phyloP scores from a whole-genome alignment of 2,113 vertebrate genomes.

The Pseudonaja textilis region DNA sequence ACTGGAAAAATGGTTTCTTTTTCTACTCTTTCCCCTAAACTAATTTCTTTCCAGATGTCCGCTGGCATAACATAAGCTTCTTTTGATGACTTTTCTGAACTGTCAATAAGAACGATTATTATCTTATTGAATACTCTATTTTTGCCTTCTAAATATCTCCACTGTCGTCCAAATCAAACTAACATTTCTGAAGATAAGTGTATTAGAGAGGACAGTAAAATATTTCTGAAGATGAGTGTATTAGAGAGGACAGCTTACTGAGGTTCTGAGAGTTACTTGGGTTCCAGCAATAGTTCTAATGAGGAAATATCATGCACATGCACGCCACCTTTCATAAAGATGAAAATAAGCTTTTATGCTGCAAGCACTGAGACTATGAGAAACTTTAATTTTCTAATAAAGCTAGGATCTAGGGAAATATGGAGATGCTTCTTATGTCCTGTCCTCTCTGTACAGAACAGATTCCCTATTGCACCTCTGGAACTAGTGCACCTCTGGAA shows the following conservation, averaged over 20 bases:
- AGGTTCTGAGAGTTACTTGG: slow-evolving; percentile 54
- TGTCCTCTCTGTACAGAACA: neutral
- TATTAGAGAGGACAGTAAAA: slow-evolving; percentile 34
- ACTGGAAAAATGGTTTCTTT: slow-evolving; percentile 30
- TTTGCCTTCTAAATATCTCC: slow-evolving; percentile 51
- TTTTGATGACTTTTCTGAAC: slow-evolving; percentile 57
- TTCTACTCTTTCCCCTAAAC: neutral
- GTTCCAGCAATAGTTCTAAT: slow-evolving; percentile 44
- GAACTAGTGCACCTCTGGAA: neutral
- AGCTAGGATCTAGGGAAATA: neutral
- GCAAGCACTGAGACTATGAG: slow-evolving; percentile 2
- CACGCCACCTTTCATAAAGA: slow-evolving; percentile 36
- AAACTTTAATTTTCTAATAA: neutral
- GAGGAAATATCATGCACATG: slow-evolving; percentile 29
- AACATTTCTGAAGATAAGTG: slow-evolving; percentile 45
- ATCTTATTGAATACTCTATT: slow-evolving; percentile 48
- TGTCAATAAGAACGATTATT: slow-evolving; percentile 54
- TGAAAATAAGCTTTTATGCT: slow-evolving; percentile 22
- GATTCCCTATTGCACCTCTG: neutral
- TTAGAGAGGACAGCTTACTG: slow-evolving; percentile 29
- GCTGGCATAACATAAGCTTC: slow-evolving; percentile 42
- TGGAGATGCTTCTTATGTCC: neutral
- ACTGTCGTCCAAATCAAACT: slow-evolving; percentile 38
- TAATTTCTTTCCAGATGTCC: slow-evolving; percentile 55
- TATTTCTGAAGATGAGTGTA: slow-evolving; percentile 42